phyloP scores from a whole-genome alignment of 1,140 invertebrate genomes.

The Melipona quadrifasciata region DNA sequence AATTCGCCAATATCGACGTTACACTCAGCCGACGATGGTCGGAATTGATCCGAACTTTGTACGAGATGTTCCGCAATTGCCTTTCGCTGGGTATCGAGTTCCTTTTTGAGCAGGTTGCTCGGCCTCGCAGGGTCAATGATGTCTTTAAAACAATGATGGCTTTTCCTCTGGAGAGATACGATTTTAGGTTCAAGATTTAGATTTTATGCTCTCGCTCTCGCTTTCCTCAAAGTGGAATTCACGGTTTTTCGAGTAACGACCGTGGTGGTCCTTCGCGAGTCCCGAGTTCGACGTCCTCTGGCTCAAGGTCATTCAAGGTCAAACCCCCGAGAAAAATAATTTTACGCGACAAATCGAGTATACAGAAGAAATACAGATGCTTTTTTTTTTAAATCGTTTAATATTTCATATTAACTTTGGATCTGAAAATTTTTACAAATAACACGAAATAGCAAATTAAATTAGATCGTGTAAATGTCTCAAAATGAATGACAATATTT shows the following conservation, averaged over 20 bases:
- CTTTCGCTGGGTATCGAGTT: neutral
- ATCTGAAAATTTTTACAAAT: too few species aligned
- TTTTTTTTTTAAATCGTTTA: too few species aligned
- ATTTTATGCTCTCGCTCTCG: constrained; percentile 20
- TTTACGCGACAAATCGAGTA: neutral
- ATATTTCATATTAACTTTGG: too few species aligned
- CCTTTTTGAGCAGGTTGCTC: constrained; percentile 7
- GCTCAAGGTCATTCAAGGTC: constrained; percentile 28
- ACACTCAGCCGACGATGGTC: neutral
- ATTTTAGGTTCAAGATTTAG: neutral
- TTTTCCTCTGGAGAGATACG: neutral
- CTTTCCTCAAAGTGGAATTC: constrained; percentile 5
- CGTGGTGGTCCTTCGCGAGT: neutral
- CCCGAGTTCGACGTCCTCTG: neutral
- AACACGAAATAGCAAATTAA: too few species aligned
- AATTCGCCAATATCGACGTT: constrained; percentile 1
- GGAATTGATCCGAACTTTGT: neutral
- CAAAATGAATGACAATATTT: too few species aligned
- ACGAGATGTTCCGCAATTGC: neutral
- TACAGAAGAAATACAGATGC: neutral
- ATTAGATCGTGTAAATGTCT: too few species aligned
- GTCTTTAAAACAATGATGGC: neutral
- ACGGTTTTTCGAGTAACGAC: constrained; percentile 18
- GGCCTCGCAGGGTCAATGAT: neutral
- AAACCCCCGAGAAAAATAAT: neutral